Conservation (phyloP, 1,140 invertebrate species). For the Delia radicum region DNA sequence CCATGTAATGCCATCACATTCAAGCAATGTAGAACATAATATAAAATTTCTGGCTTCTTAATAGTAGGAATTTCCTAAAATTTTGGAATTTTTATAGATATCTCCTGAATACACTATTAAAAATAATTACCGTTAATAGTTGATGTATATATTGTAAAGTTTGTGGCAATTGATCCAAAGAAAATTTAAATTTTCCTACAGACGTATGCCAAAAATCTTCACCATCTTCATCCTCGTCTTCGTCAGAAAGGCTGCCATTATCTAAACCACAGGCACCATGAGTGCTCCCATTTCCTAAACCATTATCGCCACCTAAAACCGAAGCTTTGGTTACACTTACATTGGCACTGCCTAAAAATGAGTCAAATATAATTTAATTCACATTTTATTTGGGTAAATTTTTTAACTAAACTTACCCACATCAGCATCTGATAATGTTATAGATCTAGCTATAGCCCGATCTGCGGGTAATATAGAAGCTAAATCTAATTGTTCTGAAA, state of each 20-base stretch:
- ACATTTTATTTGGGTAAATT: neutral
- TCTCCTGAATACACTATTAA: neutral
- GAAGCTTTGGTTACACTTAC: slow-evolving; percentile 51
- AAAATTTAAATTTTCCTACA: slow-evolving; percentile 88
- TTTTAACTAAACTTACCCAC: slow-evolving; percentile 62
- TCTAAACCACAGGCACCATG: slow-evolving; percentile 35
- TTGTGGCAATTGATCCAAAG: slow-evolving; percentile 86
- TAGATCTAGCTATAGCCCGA: slow-evolving; percentile 79
- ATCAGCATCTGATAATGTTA: slow-evolving; percentile 86
- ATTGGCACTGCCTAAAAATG: slow-evolving; percentile 41
- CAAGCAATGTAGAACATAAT: slow-evolving; percentile 89
- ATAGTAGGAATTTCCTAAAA: slow-evolving; percentile 71
- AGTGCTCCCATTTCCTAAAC: slow-evolving; percentile 41
- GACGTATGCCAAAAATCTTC: slow-evolving; percentile 89
- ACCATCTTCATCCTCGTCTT: slow-evolving; percentile 67
- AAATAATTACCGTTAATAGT: slow-evolving; percentile 72
- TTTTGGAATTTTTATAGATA: too few species aligned
- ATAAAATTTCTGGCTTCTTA: slow-evolving; percentile 89
- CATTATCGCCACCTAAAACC: slow-evolving; percentile 59
- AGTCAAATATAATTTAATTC: neutral
- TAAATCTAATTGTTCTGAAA: slow-evolving; percentile 82
- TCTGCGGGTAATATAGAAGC: slow-evolving; percentile 81
- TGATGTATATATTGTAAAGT: slow-evolving; percentile 91
- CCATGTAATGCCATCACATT: slow-evolving; percentile 91
- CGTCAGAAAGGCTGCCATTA: slow-evolving; percentile 67